Percentiles rank a stretch among this genome's conserved stretches.
Evolutionary conservation across 30 jellyfish, hydroid and myxozoan genomes (phyloP).

Genomic region (Pseudorhiza aurosa): DNA sequence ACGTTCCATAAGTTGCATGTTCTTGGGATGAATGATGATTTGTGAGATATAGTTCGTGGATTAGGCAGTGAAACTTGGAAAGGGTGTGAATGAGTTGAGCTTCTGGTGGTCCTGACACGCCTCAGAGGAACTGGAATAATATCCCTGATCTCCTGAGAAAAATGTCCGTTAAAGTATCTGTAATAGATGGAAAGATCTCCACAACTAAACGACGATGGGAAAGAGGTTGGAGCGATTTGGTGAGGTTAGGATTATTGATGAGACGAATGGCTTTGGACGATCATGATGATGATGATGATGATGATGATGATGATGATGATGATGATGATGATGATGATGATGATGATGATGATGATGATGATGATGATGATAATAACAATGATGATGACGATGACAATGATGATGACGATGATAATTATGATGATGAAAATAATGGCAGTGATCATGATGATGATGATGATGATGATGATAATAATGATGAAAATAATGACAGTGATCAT

Average conservation of each 20-base stretch:
- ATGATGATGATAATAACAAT: slow-evolving; percentile 33
- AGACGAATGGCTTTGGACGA: not conserved
- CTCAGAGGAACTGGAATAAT: too few relatives aligned
- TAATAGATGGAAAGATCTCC: too few relatives aligned
- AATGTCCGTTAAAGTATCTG: too few relatives aligned
- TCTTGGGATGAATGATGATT: too few relatives aligned
- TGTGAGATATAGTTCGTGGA: too few relatives aligned
- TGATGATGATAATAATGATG: slow-evolving; percentile 1
- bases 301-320: slow-evolving; percentile 50
- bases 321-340: slow-evolving; percentile 50
- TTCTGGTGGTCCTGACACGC: too few relatives aligned
- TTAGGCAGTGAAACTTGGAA: too few relatives aligned
- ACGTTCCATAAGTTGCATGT: too few relatives aligned
- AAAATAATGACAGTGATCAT: not conserved
- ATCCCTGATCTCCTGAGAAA: too few relatives aligned
- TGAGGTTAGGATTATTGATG: not conserved
- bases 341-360: slow-evolving; percentile 49
- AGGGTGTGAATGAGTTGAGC: too few relatives aligned
- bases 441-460: slow-evolving; percentile 8
- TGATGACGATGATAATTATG: slow-evolving; percentile 39
- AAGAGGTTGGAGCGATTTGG: too few relatives aligned
- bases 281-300: slow-evolving; percentile 31
- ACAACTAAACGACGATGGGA: too few relatives aligned
- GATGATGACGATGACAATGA: slow-evolving; percentile 43
- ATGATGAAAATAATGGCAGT: slow-evolving; percentile 20